A percentile compares a stretch with the other conserved stretches of the same genome.
These are phyloP conservation scores for Oreochromis tanganicae DNA, from an alignment of 2,113 vertebrate species.

Conservation along the genomic window DNA sequence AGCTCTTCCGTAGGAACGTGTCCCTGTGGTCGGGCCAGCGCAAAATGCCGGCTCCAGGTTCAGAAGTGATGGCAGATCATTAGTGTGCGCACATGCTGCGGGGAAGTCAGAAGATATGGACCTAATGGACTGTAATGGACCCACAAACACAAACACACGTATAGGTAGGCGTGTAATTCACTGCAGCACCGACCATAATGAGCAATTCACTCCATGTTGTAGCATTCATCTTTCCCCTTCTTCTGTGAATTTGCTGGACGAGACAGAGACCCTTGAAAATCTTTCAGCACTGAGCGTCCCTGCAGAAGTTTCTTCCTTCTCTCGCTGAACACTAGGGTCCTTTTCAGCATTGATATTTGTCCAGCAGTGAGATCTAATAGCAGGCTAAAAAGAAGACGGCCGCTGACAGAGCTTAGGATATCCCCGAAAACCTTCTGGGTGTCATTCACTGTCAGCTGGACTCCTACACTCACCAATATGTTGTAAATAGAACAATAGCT, in stretches of 20 bases:
- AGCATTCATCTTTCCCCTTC: slow-evolving; percentile 6
- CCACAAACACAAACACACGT: neutral
- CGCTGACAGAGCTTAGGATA: neutral
- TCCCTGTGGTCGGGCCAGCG: neutral
- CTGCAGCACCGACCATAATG: slow-evolving; percentile 12
- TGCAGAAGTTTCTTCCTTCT: neutral
- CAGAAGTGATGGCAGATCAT: slow-evolving; percentile 22
- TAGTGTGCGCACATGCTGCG: slow-evolving; percentile 23
- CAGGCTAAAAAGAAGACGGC: neutral
- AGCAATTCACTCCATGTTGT: neutral
- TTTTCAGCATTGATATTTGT: neutral
- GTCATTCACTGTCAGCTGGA: slow-evolving; percentile 3
- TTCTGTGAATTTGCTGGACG: slow-evolving; percentile 22
- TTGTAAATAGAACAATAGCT: neutral
- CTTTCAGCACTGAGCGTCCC: neutral
- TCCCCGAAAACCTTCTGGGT: neutral
- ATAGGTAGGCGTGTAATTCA: neutral
- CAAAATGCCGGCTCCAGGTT: neutral
- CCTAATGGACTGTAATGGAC: slow-evolving; percentile 6
- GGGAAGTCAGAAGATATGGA: slow-evolving; percentile 6
- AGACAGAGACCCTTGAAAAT: neutral
- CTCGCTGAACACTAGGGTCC: neutral
- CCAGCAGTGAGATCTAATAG: neutral
- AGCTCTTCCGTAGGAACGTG: neutral
- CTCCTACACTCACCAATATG: neutral